These are phyloP conservation scores for Cherax destructor DNA, from an alignment of 1,140 invertebrate species.

Conservation along the genomic window DNA sequence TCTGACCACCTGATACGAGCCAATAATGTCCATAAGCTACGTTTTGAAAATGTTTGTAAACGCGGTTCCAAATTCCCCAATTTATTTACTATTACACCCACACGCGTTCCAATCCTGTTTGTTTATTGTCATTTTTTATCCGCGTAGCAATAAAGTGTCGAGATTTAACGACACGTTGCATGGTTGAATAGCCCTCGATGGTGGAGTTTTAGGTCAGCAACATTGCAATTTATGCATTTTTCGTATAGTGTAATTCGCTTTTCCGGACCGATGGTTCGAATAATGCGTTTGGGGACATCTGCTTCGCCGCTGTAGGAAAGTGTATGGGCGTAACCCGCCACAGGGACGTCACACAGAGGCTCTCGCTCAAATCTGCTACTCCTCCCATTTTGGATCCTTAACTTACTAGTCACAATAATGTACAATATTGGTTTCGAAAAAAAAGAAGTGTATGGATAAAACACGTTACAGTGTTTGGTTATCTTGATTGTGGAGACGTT, in stretches of 20 bases:
- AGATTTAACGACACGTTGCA: constrained; percentile 65
- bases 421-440: not conserved
- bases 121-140: constrained; percentile 63
- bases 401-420: not conserved
- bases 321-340: constrained; percentile 38
- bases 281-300: constrained; percentile 67
- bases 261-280: constrained; percentile 65
- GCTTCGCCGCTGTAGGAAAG: constrained; percentile 33
- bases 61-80: constrained; percentile 49
- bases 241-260: constrained; percentile 68
- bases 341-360: not conserved
- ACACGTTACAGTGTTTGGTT: too few relatives aligned
- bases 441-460: not conserved
- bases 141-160: constrained; percentile 59
- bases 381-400: constrained; percentile 2
- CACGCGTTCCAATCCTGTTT: constrained; percentile 58
- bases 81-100: constrained; percentile 60
- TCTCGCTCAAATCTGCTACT: not conserved
- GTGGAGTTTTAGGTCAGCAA: constrained; percentile 65
- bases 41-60: constrained; percentile 60
- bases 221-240: constrained; percentile 70
- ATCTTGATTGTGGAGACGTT: too few relatives aligned
- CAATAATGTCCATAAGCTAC: constrained; percentile 47
- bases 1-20: not conserved
- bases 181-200: constrained; percentile 63